Percentiles rank a stretch among this genome's conserved stretches.
Conservation (phyloP, 1,140 invertebrate genomes). For the Orchesella cincta region DNA sequence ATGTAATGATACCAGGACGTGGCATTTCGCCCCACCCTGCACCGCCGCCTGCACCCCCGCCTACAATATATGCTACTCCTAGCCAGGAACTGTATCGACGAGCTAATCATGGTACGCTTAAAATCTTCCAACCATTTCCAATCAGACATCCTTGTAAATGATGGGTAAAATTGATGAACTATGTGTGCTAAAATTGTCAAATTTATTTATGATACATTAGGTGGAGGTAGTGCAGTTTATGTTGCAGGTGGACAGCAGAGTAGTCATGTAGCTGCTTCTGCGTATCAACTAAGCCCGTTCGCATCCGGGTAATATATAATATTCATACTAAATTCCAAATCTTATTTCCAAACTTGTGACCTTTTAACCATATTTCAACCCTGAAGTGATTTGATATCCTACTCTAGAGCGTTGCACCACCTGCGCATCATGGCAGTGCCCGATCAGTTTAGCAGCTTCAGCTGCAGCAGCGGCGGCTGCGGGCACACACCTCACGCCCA, state of each 20-base stretch:
- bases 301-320: slow-evolving; percentile 52
- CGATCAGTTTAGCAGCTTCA: slow-evolving; percentile 73
- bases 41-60: slow-evolving; percentile 58
- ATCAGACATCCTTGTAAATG: slow-evolving; percentile 13
- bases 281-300: slow-evolving; percentile 52
- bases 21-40: slow-evolving; percentile 58
- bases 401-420: slow-evolving; percentile 73
- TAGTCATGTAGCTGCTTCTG: slow-evolving; percentile 38
- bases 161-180: slow-evolving; percentile 6
- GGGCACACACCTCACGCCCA: slow-evolving; percentile 37
- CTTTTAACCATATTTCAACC: background rate
- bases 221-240: slow-evolving; percentile 46
- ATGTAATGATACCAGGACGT: slow-evolving; percentile 50
- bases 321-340: background rate
- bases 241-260: slow-evolving; percentile 46
- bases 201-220: slow-evolving; percentile 34
- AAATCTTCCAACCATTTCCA: background rate
- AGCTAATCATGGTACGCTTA: slow-evolving; percentile 59
- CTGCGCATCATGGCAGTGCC: slow-evolving; percentile 80
- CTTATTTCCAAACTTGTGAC: background rate
- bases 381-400: slow-evolving; percentile 33
- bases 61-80: slow-evolving; percentile 65
- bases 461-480: slow-evolving; percentile 44
- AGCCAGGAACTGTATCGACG: slow-evolving; percentile 61
- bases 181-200: slow-evolving; percentile 2